phyloP scores from a whole-genome alignment of 2,797 vertebrate genomes.

The Sebastes minor region DNA sequence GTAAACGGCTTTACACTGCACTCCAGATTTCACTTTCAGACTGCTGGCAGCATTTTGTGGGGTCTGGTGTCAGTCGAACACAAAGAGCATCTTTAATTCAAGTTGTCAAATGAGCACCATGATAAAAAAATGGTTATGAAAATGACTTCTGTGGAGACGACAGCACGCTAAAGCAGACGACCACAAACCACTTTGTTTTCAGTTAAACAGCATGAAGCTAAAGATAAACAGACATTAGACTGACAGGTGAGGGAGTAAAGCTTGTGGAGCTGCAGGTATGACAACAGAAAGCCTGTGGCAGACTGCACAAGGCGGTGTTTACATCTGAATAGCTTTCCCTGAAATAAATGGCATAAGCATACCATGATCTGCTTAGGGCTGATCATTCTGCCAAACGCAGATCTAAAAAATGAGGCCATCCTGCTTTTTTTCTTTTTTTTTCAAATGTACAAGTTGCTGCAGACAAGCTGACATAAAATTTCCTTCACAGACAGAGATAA shows the following conservation, averaged over 20 bases:
- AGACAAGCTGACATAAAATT: slow-evolving; percentile 25
- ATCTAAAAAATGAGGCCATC: slow-evolving; percentile 37
- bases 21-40: not conserved
- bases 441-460: slow-evolving; percentile 1
- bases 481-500: slow-evolving; percentile 18
- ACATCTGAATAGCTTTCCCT: slow-evolving; percentile 17
- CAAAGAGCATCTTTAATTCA: not conserved
- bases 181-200: slow-evolving; percentile 1
- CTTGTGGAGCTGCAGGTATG: not conserved
- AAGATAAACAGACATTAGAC: not conserved
- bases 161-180: not conserved
- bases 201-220: not conserved
- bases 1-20: slow-evolving; percentile 11
- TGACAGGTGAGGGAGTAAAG: slow-evolving; percentile 1
- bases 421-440: not conserved
- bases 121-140: not conserved
- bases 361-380: slow-evolving; percentile 33
- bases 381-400: slow-evolving; percentile 33
- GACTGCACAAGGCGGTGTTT: not conserved
- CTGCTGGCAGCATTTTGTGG: not conserved
- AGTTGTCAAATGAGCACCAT: not conserved
- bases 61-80: not conserved
- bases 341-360: slow-evolving; percentile 20
- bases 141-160: not conserved
- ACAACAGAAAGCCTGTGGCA: not conserved